phyloP scores from a whole-genome alignment of 2,888 invertebrate genomes.

The Lamproptera curius region DNA sequence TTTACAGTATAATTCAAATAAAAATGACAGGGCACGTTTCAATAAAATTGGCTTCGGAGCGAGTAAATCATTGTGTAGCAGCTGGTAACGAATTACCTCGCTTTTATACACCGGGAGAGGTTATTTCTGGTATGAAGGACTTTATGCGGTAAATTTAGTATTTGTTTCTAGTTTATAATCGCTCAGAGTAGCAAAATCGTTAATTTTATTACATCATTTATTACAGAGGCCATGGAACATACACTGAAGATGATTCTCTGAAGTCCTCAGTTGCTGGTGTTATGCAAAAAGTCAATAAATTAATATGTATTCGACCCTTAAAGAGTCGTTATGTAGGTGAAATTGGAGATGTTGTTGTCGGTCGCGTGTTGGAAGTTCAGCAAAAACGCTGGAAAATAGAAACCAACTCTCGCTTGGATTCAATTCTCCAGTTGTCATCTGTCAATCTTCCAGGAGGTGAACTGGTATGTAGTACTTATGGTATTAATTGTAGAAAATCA shows the following conservation, averaged over 20 bases:
- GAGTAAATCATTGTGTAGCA: slow-evolving; percentile 79
- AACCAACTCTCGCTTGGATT: slow-evolving; percentile 93
- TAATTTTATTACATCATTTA: not conserved
- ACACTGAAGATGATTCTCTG: slow-evolving; percentile 88
- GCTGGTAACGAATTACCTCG: slow-evolving; percentile 79
- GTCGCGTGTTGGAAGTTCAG: slow-evolving; percentile 95
- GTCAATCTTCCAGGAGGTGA: slow-evolving; percentile 99
- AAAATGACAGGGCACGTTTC: slow-evolving; percentile 76
- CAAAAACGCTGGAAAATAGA: slow-evolving; percentile 97
- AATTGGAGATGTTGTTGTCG: slow-evolving; percentile 98
- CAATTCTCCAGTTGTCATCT: slow-evolving; percentile 91
- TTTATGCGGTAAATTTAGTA: slow-evolving; percentile 87
- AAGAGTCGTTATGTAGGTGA: slow-evolving; percentile 95
- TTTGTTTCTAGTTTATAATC: not conserved
- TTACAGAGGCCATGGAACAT: slow-evolving; percentile 97
- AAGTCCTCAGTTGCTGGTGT: slow-evolving; percentile 97
- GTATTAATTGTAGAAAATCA: too few relatives aligned
- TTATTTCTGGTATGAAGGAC: slow-evolving; percentile 88
- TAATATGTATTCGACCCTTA: slow-evolving; percentile 93
- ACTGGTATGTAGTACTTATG: slow-evolving; percentile 26
- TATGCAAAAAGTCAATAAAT: slow-evolving; percentile 95
- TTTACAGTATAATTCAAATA: too few relatives aligned
- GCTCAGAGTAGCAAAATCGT: too few relatives aligned
- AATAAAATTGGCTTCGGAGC: slow-evolving; percentile 81
- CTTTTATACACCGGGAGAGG: slow-evolving; percentile 92